Conservation (phyloP, 2,888 invertebrate genomes). For the Stegana nigrithorax region DNA sequence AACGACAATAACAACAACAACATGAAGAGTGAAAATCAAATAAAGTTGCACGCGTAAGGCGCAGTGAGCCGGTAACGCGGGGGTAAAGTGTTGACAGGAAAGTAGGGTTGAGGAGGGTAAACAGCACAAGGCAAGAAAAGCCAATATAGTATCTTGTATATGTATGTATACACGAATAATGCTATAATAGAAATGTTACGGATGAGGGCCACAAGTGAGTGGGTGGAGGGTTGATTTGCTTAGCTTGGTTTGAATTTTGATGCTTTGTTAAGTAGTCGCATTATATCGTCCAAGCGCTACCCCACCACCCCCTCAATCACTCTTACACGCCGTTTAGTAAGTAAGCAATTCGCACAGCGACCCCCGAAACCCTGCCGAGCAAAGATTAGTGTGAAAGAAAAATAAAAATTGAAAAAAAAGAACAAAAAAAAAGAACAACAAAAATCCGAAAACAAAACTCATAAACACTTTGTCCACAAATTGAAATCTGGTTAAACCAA, state of each 20-base stretch:
- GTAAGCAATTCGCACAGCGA: too few relatives aligned
- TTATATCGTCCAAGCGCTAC: conserved; percentile 19
- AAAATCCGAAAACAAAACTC: conserved; percentile 39
- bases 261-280: conserved; percentile 33
- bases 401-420: conserved; percentile 7
- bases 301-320: background rate
- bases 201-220: background rate
- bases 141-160: conserved; percentile 1
- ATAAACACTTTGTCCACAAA: conserved; percentile 66
- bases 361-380: conserved; percentile 7
- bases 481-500: conserved; percentile 54
- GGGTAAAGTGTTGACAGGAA: background rate
- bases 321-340: conserved; percentile 32
- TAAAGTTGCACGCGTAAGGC: conserved; percentile 22
- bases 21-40: conserved; percentile 12
- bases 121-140: background rate
- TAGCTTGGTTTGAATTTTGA: background rate
- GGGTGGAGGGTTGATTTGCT: background rate
- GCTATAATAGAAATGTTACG: background rate
- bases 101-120: background rate
- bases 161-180: background rate
- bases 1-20: conserved; percentile 2
- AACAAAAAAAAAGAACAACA: conserved; percentile 12
- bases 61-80: conserved; percentile 35
- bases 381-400: background rate